Percentiles rank a stretch among this genome's conserved stretches.
These are phyloP conservation scores for Caenorhabditis sp. DNA, from an alignment of 2,888 invertebrate species.

Conservation along the genomic window DNA sequence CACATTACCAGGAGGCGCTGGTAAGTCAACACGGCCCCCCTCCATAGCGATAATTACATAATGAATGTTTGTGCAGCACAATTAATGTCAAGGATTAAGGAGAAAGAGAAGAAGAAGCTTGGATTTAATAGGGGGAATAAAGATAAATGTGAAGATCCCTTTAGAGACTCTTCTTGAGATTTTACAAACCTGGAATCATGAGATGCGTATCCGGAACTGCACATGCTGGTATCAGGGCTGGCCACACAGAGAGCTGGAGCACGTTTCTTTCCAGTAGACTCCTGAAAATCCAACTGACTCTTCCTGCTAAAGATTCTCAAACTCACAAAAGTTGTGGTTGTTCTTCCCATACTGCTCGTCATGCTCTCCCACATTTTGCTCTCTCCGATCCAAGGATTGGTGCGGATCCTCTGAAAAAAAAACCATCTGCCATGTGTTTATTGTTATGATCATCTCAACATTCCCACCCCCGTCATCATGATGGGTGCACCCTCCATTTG, in stretches of 20 bases:
- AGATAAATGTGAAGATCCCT: slow-evolving; percentile 17
- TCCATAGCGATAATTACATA: slow-evolving; percentile 62
- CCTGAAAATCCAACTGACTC: slow-evolving; percentile 25
- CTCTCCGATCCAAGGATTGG: slow-evolving; percentile 71
- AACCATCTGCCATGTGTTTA: slow-evolving; percentile 54
- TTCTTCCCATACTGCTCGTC: slow-evolving; percentile 56
- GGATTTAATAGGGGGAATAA: slow-evolving; percentile 10
- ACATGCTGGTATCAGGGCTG: slow-evolving; percentile 70
- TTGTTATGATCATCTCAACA: slow-evolving; percentile 39
- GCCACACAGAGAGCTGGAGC: slow-evolving; percentile 64
- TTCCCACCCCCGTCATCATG: slow-evolving; percentile 7
- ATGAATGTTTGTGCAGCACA: slow-evolving; percentile 67
- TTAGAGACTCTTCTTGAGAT: not conserved
- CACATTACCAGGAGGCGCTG: slow-evolving; percentile 53
- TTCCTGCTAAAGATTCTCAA: not conserved
- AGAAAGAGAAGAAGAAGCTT: not conserved
- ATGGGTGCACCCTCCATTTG: slow-evolving; percentile 4
- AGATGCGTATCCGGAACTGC: slow-evolving; percentile 71
- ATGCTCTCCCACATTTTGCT: slow-evolving; percentile 60
- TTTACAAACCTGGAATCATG: slow-evolving; percentile 69
- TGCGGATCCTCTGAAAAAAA: slow-evolving; percentile 69
- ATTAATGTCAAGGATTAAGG: slow-evolving; percentile 66
- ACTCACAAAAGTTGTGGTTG: slow-evolving; percentile 36
- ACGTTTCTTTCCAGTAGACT: slow-evolving; percentile 34
- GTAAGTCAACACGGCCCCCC: slow-evolving; percentile 58